Base-by-base conservation (phyloP, 1,140 invertebrate species). In the Diachasmimorpha longicaudata region DNA sequence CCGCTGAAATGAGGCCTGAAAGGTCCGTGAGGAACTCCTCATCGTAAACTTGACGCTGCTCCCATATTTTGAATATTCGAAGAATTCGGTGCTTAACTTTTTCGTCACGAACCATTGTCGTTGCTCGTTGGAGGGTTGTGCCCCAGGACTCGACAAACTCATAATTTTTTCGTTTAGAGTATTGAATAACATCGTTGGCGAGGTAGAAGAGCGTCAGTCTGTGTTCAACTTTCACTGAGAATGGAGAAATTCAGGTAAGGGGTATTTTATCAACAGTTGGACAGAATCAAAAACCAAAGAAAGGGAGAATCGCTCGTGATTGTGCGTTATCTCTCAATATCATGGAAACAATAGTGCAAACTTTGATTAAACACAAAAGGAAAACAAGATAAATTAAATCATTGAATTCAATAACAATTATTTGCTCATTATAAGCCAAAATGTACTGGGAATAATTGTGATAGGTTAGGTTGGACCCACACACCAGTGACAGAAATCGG, bases 181-280 rank as follows among this genome's bases (percentile, higher is more conserved):
- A 97, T 85, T 98, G 97, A 82, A 98, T 96, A 23, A 98, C 96
- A 92, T 98, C 97, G 89, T 98, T 98, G 21, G 96, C 96, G 81
- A 98, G 89, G 88, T 98, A 98, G 88, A 98, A 98, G n/a, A 98
- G 87, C 1, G 94, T 94, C 48, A 98, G 87, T 42, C 96, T 91
- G 84, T 97, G 96, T 79, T 96, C 95, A 11, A 95, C 92, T 87
- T 94, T 94, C 25, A 94, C 95, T 95, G 84, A 66, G 91, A 89
- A 81, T 36, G 8, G 36, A 13, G 16, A 58, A 13, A 31, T 21
- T 25, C 0, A 16, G 58, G 39, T 16, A 52, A 70, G 55, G 70
- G n/a, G n/a, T n/a, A n/a, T n/a, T n/a, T n/a, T 66, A 63, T 31
- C 4, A 48, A 16, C 10, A 14, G 37, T 5, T 39, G 37, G 37